Conservation (phyloP, 2,888 invertebrate genomes). For the Drosophila longiperda region DNA sequence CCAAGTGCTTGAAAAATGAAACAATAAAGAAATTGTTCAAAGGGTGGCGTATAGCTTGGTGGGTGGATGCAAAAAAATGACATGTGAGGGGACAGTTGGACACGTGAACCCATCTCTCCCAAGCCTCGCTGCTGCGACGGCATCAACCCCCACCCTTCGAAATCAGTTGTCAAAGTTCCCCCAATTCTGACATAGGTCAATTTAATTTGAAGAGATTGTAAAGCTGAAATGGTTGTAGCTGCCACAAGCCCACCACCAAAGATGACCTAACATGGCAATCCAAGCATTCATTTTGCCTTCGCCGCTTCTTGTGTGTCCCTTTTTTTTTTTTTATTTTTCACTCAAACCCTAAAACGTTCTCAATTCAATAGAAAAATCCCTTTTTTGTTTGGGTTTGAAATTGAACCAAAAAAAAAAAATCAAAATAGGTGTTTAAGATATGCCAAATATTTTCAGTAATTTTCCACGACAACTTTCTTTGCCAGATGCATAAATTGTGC, state of each 20-base stretch:
- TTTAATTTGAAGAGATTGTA: conserved; percentile 76
- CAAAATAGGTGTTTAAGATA: not conserved
- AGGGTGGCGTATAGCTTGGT: not conserved
- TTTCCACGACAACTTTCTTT: not conserved
- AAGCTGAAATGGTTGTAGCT: conserved; percentile 58
- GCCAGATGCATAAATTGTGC: not conserved
- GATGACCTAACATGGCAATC: not conserved
- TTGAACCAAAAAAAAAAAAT: not conserved
- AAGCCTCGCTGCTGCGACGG: not conserved
- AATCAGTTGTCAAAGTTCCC: conserved; percentile 32
- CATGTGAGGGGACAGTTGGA: conserved; percentile 52
- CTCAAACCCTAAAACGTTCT: conserved; percentile 1
- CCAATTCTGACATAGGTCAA: conserved; percentile 72
- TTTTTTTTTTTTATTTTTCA: conserved; percentile 3
- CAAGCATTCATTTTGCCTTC: conserved; percentile 17
- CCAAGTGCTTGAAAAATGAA: conserved; percentile 28
- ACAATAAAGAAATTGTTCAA: conserved; percentile 26
- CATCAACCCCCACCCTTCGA: not conserved
- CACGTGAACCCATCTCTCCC: conserved; percentile 9
- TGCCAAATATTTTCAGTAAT: conserved; percentile 1
- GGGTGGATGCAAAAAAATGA: conserved; percentile 12
- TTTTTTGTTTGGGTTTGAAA: conserved; percentile 11
- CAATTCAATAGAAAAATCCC: conserved; percentile 16
- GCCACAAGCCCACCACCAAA: conserved; percentile 35
- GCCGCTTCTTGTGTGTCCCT: not conserved